Base-by-base conservation (phyloP, 1,140 invertebrate genomes). In the Tribolium madens region DNA sequence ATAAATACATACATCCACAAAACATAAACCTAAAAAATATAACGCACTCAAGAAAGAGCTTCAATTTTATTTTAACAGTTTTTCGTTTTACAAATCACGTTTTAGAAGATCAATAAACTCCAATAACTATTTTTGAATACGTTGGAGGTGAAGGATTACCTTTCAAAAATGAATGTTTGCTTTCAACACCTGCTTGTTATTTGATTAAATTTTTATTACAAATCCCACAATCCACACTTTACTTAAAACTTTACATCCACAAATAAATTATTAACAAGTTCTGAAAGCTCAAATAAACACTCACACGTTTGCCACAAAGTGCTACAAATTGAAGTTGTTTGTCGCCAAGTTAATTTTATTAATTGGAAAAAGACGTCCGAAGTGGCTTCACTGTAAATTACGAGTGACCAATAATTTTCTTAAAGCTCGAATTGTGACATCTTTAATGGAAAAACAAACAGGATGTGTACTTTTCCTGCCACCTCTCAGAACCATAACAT, bases 401-500 rank as follows among this genome's bases (percentile, higher is more conserved):
- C 4, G 52, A 57, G 18, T 57, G 52, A 13, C 3, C 47, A 2
- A 2, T 14, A 50, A 14, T 50, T 64, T 64, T 64, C 31, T 15
- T 18, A 14, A 18, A 57, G 48, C 48, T 52, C 48, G 1, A 52
- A 52, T 15, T 15, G 14, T 17, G 10, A 36, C 6, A 2, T 10
- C 33, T 36, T 36, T 9, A 36, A 5, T 9, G 33, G 10, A 10
- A 36, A 36, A 36, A 10, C 33, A 36, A 36, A 36, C 33, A 36
- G 6, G 33, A 36, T 9, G 33, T 36, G 33, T 36, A 36, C 33
- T 36, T 36, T 36, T 36, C 33, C 10, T 64, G 57, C 57, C 57
- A 64, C 31, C 57, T 64, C 18, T 57, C 52, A 57, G 18, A 21
- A 57, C 52, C 52, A n/a, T 57, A 57, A 57, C 52, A n/a, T 10